These are phyloP conservation scores for Pedionomus torquatus DNA, from an alignment of 2,113 vertebrate species.

Conservation along the genomic window DNA sequence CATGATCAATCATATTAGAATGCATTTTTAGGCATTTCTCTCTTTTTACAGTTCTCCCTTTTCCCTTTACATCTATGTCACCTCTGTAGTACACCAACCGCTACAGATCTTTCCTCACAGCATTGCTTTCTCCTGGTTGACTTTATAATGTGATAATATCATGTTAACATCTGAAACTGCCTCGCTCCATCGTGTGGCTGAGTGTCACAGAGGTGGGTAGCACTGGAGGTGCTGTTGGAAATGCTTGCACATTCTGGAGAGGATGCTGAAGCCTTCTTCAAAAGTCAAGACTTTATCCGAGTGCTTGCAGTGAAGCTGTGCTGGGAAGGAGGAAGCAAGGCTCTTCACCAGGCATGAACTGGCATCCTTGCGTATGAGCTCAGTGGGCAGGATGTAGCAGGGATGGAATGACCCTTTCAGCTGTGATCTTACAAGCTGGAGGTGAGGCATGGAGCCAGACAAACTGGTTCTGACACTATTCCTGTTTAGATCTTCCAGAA, in stretches of 20 bases:
- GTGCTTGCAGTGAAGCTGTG: background rate
- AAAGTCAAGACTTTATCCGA: background rate
- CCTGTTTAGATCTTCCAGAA: background rate
- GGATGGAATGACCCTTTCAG: background rate
- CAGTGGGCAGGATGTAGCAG: background rate
- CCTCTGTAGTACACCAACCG: background rate
- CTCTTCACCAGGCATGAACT: background rate
- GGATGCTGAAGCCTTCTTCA: background rate
- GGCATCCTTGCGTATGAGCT: background rate
- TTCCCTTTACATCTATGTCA: background rate
- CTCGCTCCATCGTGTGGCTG: background rate
- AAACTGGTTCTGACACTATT: background rate
- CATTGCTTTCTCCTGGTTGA: background rate
- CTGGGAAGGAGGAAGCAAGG: background rate
- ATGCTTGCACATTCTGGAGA: background rate
- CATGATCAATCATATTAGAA: background rate
- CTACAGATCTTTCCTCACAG: background rate
- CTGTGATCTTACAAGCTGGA: background rate
- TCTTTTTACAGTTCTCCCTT: background rate
- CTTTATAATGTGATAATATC: background rate
- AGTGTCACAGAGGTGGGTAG: background rate
- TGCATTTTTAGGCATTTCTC: background rate
- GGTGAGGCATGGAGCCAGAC: background rate
- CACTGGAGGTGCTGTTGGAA: background rate
- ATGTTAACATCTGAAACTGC: background rate